Base-by-base conservation (phyloP, 2,888 invertebrate species). In the Drepanosiphum platanoidis region DNA sequence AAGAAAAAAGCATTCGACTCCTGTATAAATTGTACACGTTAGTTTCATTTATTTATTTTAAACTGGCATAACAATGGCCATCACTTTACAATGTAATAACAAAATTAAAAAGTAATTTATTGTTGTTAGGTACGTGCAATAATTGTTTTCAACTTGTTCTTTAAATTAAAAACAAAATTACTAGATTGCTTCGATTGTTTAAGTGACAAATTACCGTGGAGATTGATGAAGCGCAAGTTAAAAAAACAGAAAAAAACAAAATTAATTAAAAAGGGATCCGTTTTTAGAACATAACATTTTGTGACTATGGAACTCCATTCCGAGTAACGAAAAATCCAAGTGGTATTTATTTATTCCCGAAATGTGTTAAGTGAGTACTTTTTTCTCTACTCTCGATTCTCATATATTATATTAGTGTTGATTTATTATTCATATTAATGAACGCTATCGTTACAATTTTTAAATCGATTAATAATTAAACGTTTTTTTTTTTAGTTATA, bases 191-290 rank as follows among this genome's bases (percentile, higher is more conserved):
- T 9, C 36, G n/a, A 61, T 77, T 34, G 15, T 34, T 61, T 36
- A 58, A 77, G 27, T 32, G 77, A 77, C 39, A 77, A 77, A 77
- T 61, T 61, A 61, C 77, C 18, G 18, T 61, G 36, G 61, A 77
- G 61, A 77, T 77, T 77, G 61, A 61, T 61, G 77, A 77, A 77
- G 61, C 34, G 61, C 61, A 61, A 30, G 32, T 39, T 61, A 30
- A 39, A 1, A n/a, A 4, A 32, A 39, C n/a, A 70, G 39, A 70
- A 39, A 68, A 70, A 70, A 5, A 3, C 36, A 39, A 61, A 74
- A 39, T 61, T 77, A 77, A 77, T 77, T 77, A 77, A 77, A 77
- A 61, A 36, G 52, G 58, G 36, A 77, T 77, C 75, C 34, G 58
- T 75, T 34, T n/a, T 75, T 58, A 34, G 36, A 77, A 77, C 58